Conservation (phyloP, 2,888 invertebrate species). For the Allophyes oxyacanthae region DNA sequence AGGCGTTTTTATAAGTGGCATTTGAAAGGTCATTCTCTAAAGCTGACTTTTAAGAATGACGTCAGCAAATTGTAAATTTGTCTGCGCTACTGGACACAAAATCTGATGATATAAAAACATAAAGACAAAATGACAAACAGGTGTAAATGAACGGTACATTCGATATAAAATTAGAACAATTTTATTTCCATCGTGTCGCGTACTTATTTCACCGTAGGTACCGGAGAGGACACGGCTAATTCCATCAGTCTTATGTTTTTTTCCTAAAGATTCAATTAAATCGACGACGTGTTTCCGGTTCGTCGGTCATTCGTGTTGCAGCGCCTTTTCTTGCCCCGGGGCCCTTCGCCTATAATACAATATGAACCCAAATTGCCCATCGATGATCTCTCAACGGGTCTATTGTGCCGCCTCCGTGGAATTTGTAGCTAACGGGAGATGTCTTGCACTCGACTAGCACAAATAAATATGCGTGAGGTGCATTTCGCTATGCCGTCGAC, state of each 20-base stretch:
- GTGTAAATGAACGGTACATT: slow-evolving; percentile 63
- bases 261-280: slow-evolving; percentile 76
- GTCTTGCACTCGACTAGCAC: slow-evolving; percentile 71
- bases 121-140: slow-evolving; percentile 18
- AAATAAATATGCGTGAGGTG: slow-evolving; percentile 75
- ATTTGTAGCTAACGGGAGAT: slow-evolving; percentile 82
- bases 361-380: slow-evolving; percentile 78
- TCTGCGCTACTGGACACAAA: slow-evolving; percentile 11
- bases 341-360: slow-evolving; percentile 73
- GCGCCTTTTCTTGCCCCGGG: slow-evolving; percentile 66
- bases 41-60: slow-evolving; percentile 39
- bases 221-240: slow-evolving; percentile 66
- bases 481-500: slow-evolving; percentile 72
- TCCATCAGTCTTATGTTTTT: slow-evolving; percentile 68
- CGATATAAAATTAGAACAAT: slow-evolving; percentile 62
- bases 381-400: slow-evolving; percentile 70
- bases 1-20: slow-evolving; percentile 19
- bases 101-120: slow-evolving; percentile 18
- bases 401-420: slow-evolving; percentile 77
- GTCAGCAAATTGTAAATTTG: slow-evolving; percentile 25
- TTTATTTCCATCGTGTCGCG: slow-evolving; percentile 48
- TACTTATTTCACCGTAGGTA: slow-evolving; percentile 59
- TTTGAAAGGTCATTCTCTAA: slow-evolving; percentile 36
- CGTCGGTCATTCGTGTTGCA: slow-evolving; percentile 64
- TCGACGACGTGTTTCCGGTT: slow-evolving; percentile 72